phyloP scores from a whole-genome alignment of 2,888 invertebrate species.

The Lissocephala sabroskyi region DNA sequence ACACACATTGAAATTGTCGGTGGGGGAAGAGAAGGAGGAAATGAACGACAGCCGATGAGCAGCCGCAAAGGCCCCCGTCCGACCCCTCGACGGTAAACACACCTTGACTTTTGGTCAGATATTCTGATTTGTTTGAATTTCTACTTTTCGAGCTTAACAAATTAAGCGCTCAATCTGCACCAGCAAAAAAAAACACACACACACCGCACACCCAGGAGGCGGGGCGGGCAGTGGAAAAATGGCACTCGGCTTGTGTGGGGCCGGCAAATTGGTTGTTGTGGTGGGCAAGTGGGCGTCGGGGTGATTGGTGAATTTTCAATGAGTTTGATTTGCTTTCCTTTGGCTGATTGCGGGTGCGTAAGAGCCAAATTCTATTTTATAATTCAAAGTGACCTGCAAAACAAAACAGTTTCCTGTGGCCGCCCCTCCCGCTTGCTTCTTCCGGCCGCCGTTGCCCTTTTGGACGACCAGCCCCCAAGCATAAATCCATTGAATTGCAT shows the following conservation, averaged over 20 bases:
- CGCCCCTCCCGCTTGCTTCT: no score
- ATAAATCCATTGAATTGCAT: not conserved
- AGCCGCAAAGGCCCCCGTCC: slow-evolving; percentile 40
- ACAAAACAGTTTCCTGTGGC: no score
- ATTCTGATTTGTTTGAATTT: slow-evolving; percentile 66
- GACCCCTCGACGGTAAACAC: slow-evolving; percentile 38
- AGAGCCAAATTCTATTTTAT: not conserved
- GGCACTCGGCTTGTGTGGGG: no score
- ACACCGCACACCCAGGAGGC: slow-evolving; percentile 23
- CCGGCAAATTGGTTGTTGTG: no score
- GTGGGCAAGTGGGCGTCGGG: no score
- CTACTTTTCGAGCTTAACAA: slow-evolving; percentile 66
- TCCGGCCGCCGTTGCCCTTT: no score
- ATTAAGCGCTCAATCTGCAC: slow-evolving; percentile 66
- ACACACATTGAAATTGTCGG: slow-evolving; percentile 27
- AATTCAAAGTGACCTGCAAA: no score
- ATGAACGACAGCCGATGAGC: slow-evolving; percentile 45
- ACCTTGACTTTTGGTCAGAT: slow-evolving; percentile 64
- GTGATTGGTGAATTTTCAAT: no score
- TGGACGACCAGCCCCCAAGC: no score
- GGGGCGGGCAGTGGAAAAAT: not conserved
- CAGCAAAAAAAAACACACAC: slow-evolving; percentile 6
- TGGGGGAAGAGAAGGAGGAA: no score
- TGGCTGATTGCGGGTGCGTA: no score
- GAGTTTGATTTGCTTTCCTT: no score